Base-by-base conservation (phyloP, 1,140 invertebrate genomes). In the Schlechtendalia chinensis region DNA sequence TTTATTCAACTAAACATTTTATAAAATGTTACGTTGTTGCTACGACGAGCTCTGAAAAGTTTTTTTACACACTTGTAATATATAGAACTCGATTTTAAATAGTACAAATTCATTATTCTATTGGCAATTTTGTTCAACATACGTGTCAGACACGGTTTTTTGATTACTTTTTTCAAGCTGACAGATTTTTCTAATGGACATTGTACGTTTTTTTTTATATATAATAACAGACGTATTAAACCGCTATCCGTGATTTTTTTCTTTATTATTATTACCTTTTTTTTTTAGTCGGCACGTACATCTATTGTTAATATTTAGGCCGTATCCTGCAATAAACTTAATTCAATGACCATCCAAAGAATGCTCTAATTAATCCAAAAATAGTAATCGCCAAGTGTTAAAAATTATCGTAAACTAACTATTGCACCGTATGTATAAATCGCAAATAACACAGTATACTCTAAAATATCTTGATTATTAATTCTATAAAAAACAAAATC, bases 241-340 rank as follows among this genome's bases (percentile, higher is more conserved):
- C 47, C 29, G 29, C 22, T 63, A 29, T 8, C 39, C 24, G n/a
- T 47, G 22, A n/a, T n/a, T n/a, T 79, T 75, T 56, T 72, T 72
- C 24, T 22, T 27, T 61, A 47, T 50, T n/a, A n/a, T n/a, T n/a
- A 61, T 77, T 47, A 45, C 61, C 50, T 79, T 79, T 12, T 27
- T 29, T 79, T 19, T 50, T 24, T 24, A 27, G 61, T 79, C 19
- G 39, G 24, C 75, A 79, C 56, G 75, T 45, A 79, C 56, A 29
- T 61, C 75, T 63, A 79, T 79, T 79, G 75, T 79, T 79, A 27
- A 27, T 79, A 79, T 63, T 79, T 63, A 79, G 75, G 75, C 75
- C 58, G 39, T 47, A 77, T 77, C 74, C 14, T 24, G 75, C 58
- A 79, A 61, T 79, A 79, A 63, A 63, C 58, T 10, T 50, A 39